Base-by-base conservation (phyloP, 2,797 vertebrate species). In the Cirrhinus molitorella region DNA sequence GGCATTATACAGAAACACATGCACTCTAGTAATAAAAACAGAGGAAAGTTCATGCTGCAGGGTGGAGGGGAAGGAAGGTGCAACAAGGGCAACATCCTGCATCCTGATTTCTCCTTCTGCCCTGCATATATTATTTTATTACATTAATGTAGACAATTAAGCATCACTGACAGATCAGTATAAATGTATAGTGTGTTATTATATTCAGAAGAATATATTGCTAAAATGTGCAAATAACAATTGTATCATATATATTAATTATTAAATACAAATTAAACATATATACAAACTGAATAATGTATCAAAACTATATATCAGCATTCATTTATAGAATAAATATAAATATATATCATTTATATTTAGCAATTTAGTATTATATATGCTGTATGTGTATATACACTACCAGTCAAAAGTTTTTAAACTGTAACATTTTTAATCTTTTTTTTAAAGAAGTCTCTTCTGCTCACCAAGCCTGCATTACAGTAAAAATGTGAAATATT, bases 41-140 rank as follows among this genome's bases (percentile, higher is more conserved):
- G 31, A 81, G n/a, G 70, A 85, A 51, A 71, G 57, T 66, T 45
- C 49, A 63, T 12, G 78, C 45, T 77, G 72, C 43, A 37, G 55
- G 68, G 23, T 40, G 65, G 51, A 68, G 34, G 40, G 72, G 43
- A 83, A 67, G 81, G 61, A 68, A 76, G 81, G 49, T 76, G 61
- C 34, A 37, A 66, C 7, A 40, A 75, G 81, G 47, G 34, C 34
- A 31, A 37, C 37, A 83, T 83, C 63, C 72, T 76, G 34, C 37
- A 75, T 76, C 63, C 72, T 28, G 19, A 61, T n/a, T 25, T 16
- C 51, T 59, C 55, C 55, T 63, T 8, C 80, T 37, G 5, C 7
- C 19, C 10, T 16, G 17, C 57, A 21, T 55, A 28, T 59, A 67
- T 80, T 70, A 81, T 63, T 57, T 63, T 17, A 51, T 66, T 53